A percentile compares a stretch with the other conserved stretches of the same genome.
Conservation (phyloP, 2,113 vertebrate species). For the Ptilorrhoa leucosticta region DNA sequence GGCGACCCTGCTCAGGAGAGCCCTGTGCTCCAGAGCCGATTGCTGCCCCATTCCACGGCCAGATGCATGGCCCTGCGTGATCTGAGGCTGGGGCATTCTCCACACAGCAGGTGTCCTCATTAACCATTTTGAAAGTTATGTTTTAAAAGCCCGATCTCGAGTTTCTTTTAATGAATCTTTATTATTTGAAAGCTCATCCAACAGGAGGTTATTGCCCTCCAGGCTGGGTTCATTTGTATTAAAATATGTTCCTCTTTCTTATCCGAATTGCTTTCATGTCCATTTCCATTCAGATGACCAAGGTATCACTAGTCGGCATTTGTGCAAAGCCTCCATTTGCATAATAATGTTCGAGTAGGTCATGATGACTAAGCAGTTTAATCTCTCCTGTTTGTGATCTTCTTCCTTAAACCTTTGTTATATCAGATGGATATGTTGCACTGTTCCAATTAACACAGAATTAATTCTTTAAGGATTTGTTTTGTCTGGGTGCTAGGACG, state of each 20-base stretch:
- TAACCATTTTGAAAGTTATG: neutral
- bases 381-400: neutral
- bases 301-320: neutral
- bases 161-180: neutral
- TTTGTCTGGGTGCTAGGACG: neutral
- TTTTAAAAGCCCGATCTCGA: neutral
- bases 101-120: neutral
- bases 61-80: neutral
- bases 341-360: slow-evolving; percentile 1
- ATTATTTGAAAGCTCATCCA: neutral
- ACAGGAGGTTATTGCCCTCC: neutral
- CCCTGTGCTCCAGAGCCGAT: rapidly evolving
- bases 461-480: neutral
- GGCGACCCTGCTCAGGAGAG: rapidly evolving
- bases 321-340: neutral
- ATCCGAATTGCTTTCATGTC: neutral
- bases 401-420: neutral
- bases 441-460: neutral
- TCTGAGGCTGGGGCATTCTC: neutral
- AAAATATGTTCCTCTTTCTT: neutral
- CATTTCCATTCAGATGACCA: neutral
- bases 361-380: slow-evolving; percentile 32
- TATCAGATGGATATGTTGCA: neutral
- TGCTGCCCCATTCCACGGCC: neutral
- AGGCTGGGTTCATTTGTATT: neutral